A percentile compares a stretch with the other conserved stretches of the same genome.
These are phyloP conservation scores for Elephas maximus DNA, from an alignment of 2,113 vertebrate genomes.

Conservation along the genomic window DNA sequence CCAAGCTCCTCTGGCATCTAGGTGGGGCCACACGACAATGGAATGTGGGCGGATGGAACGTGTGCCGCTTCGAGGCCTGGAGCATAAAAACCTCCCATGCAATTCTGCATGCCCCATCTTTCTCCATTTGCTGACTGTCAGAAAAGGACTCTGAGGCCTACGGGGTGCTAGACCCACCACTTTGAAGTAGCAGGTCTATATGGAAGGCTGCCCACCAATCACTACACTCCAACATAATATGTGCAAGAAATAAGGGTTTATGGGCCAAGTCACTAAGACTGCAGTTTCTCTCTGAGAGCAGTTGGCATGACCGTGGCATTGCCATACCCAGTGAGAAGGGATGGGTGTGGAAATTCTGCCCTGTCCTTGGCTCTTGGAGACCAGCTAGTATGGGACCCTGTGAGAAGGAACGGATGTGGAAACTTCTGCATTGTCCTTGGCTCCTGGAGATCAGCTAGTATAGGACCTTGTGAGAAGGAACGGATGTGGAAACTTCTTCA, in stretches of 20 bases:
- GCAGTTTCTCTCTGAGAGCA: neutral
- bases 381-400: neutral
- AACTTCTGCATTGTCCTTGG: no score
- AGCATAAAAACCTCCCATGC: neutral
- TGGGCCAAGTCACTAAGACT: neutral
- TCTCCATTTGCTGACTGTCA: neutral
- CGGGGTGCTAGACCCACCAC: neutral
- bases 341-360: neutral
- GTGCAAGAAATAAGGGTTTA: no score
- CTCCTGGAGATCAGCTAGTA: no score
- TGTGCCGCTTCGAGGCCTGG: no score
- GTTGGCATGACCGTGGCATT: neutral
- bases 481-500: neutral
- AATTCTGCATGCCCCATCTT: neutral
- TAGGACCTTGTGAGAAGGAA: no score
- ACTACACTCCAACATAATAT: neutral
- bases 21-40: fast-evolving
- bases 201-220: neutral
- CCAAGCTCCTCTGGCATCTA: neutral
- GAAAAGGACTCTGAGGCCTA: neutral
- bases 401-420: no score
- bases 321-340: neutral
- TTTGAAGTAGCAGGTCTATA: neutral
- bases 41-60: neutral
- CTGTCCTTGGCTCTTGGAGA: neutral